Percentiles rank a stretch among this genome's conserved stretches.
These are phyloP conservation scores for Chroicocephalus ridibundus DNA, from an alignment of 2,113 vertebrate genomes.

Conservation along the genomic window DNA sequence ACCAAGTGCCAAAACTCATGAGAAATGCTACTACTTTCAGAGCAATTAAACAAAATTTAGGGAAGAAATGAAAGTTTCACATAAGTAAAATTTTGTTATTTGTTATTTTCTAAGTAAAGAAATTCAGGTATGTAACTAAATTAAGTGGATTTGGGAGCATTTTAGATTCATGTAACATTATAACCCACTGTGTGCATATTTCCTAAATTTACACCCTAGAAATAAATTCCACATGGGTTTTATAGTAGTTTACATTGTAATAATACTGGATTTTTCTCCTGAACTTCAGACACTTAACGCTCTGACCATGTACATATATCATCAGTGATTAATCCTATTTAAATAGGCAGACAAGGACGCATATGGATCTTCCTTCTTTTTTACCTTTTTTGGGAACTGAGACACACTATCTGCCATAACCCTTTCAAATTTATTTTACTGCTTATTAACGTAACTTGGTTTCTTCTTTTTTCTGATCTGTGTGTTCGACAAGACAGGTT, in stretches of 20 bases:
- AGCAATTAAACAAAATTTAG: neutral
- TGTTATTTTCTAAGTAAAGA: neutral
- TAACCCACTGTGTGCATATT: neutral
- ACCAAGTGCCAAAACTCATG: neutral
- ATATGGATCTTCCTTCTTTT: neutral
- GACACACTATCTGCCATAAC: constrained; percentile 11
- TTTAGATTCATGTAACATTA: neutral
- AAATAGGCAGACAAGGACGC: neutral
- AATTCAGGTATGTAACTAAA: neutral
- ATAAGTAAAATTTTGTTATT: neutral
- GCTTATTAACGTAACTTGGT: neutral
- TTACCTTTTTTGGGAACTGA: neutral
- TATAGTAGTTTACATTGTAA: neutral
- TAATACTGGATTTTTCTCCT: neutral
- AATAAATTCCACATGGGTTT: neutral
- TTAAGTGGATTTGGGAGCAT: neutral
- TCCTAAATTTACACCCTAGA: neutral
- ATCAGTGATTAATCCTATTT: neutral
- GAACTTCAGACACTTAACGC: neutral
- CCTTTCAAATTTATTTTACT: neutral
- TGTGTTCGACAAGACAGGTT: neutral
- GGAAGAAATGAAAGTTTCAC: neutral
- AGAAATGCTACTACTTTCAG: neutral
- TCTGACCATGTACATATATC: neutral
- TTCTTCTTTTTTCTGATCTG: neutral